A percentile compares a stretch with the other conserved stretches of the same genome.
Conservation (phyloP, 2,888 invertebrate genomes). For the Gnatocerus cornutus region DNA sequence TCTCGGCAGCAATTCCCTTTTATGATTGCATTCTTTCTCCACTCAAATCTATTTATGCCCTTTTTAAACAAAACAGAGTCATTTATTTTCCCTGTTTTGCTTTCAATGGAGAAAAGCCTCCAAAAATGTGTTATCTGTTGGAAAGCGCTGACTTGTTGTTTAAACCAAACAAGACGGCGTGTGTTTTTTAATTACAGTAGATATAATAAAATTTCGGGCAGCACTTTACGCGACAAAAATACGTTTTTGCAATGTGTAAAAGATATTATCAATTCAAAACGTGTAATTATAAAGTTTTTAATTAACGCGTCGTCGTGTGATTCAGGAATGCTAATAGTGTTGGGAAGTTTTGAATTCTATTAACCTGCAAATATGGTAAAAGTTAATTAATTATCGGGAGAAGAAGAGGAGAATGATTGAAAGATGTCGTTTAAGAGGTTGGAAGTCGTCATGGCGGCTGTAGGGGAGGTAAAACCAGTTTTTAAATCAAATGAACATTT, state of each 20-base stretch:
- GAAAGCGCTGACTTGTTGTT: not conserved
- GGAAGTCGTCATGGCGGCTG: not conserved
- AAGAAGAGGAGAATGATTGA: not conserved
- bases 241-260: not conserved
- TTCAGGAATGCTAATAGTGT: constrained; percentile 44
- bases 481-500: too few species aligned
- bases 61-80: not conserved
- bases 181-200: constrained; percentile 9
- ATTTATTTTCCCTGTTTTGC: not conserved
- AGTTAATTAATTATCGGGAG: constrained; percentile 15
- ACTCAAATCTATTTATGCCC: too few species aligned
- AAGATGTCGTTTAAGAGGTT: too few species aligned
- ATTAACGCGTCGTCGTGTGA: constrained; percentile 33
- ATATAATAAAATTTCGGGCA: constrained; percentile 10
- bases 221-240: not conserved
- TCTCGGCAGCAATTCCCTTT: constrained; percentile 1
- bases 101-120: not conserved
- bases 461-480: not conserved
- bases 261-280: constrained; percentile 37
- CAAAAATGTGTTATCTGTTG: not conserved
- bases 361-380: constrained; percentile 21
- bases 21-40: not conserved
- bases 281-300: constrained; percentile 47
- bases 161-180: constrained; percentile 11
- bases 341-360: constrained; percentile 34